phyloP scores from a whole-genome alignment of 2,797 vertebrate species.

The Pteronotus mesoamericanus region DNA sequence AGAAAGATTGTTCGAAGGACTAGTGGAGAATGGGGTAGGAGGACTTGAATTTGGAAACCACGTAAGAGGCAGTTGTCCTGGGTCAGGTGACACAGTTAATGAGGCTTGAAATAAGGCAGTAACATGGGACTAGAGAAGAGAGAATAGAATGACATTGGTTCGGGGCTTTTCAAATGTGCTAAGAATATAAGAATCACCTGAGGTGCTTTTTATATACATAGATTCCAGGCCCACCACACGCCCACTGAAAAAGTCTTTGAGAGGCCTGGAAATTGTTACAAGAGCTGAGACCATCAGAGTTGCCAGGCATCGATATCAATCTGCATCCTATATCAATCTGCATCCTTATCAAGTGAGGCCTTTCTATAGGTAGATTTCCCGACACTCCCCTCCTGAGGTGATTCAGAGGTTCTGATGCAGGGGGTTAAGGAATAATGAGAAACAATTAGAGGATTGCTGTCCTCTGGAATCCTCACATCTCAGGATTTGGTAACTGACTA shows the following conservation, averaged over 20 bases:
- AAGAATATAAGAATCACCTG: not conserved
- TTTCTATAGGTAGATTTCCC: not conserved
- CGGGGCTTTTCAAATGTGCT: not conserved
- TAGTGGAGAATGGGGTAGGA: not conserved
- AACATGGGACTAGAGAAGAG: not conserved
- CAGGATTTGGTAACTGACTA: not conserved
- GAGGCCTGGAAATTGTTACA: not conserved
- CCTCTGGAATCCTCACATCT: not conserved
- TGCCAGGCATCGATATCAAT: not conserved
- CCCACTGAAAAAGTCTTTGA: not conserved
- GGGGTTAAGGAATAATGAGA: not conserved
- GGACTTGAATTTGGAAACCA: not conserved
- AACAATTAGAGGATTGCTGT: not conserved
- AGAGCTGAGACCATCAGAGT: not conserved
- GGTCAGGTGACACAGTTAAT: not conserved
- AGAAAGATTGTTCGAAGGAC: not conserved
- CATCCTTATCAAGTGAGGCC: not conserved
- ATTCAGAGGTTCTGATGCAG: not conserved
- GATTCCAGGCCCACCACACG: not conserved
- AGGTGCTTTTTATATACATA: not conserved
- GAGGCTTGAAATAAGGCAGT: not conserved
- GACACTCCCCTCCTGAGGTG: not conserved
- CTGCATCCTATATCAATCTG: not conserved
- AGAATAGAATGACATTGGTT: not conserved
- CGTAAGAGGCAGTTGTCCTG: not conserved